Base-by-base conservation (phyloP, 2,888 invertebrate species). In the Zaprionus bogoriensis region DNA sequence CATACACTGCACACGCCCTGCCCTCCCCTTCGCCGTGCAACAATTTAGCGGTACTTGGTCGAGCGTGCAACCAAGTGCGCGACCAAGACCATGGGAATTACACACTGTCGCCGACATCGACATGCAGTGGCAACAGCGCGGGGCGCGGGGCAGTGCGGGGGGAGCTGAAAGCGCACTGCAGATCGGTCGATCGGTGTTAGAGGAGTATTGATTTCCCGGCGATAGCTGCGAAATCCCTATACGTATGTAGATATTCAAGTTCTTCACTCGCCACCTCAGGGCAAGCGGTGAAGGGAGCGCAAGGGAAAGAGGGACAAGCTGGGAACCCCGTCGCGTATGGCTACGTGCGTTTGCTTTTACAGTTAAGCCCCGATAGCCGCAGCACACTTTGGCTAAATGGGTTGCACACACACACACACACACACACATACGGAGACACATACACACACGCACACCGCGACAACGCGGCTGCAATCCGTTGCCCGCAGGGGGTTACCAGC, bases 321-420 rank as follows among this genome's bases (percentile, higher is more conserved):
- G n/a, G n/a, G n/a, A n/a, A 28, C 28, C 42, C 32, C 36, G 62
- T 27, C 32, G 58, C 39, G 67, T 39, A 32, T 38, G 25, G 23
- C 41, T 86, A 86, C 82, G 87, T 81, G 87, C 81, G 73, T 81
- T 78, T 68, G 76, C 66, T 65, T 82, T 80, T 77, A 82, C 82
- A 74, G 82, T 82, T 82, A 82, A 67, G 60, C 68, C 62, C 46
- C 75, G 44, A 67, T 54, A 62, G 61, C 53, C 47, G 60, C 42
- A 52, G 58, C 85, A 79, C 75, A 74, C 69, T 64, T 51, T 62
- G 72, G 78, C 72, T 78, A 81, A 84, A 77, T 84, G 71, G 71
- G 78, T 77, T 83, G 66, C 66, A 59, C 62, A 68, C 59, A 54
- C 54, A 39, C 25, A 38, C 50, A 60, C 19, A 50, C n/a, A 36